These are phyloP conservation scores for Galbula dea DNA, from an alignment of 2,113 vertebrate genomes.

Conservation along the genomic window DNA sequence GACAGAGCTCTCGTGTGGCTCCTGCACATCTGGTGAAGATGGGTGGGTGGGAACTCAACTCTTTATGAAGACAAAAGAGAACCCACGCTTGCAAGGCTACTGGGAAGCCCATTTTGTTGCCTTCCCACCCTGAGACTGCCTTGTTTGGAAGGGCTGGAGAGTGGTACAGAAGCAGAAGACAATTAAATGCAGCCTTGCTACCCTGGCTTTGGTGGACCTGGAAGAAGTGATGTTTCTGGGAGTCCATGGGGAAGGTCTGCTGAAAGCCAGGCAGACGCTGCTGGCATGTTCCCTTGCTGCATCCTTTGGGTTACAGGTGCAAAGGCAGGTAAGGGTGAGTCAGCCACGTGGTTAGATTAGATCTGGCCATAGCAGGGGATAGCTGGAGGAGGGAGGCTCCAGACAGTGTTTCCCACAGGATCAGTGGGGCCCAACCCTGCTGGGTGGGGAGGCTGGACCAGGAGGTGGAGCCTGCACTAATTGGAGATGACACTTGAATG, in stretches of 20 bases:
- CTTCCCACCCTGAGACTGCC: neutral
- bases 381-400: neutral
- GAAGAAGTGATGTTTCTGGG: neutral
- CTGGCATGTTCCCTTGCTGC: accelerated
- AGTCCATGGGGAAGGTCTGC: neutral
- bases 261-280: neutral
- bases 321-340: neutral
- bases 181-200: neutral
- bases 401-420: neutral
- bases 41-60: slow-evolving; percentile 40
- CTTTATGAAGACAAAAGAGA: neutral
- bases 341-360: neutral
- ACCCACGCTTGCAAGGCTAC: neutral
- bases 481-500: neutral
- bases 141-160: neutral
- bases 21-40: slow-evolving; percentile 36
- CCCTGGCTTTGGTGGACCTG: neutral
- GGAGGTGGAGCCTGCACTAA: neutral
- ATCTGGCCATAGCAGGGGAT: neutral
- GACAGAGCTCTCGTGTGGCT: slow-evolving; percentile 7
- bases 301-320: neutral
- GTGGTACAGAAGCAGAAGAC: neutral
- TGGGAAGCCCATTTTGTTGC: neutral
- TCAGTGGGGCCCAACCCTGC: neutral
- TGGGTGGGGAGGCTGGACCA: neutral